Evolutionary conservation across 2,797 vertebrate species (phyloP), one percentile per base, ranked within the genome.

Genomic region (Danio kyathit): DNA sequence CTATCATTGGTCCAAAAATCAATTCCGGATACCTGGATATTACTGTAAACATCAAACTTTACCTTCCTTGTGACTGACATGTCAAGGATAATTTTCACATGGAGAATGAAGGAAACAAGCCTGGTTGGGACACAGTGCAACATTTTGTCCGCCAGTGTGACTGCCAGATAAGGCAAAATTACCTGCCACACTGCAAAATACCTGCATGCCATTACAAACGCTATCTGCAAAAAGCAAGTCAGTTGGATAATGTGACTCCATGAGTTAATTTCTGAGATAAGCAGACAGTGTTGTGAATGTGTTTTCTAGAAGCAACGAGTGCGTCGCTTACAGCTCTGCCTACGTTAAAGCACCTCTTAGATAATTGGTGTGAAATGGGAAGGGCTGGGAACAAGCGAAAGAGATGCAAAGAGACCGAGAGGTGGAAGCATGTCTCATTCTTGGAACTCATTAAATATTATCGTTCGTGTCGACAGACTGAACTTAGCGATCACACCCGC

Each of bases 301-400:
- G 17, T 63, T 56, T 29, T 65, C 11, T 21, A 5, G 71, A 51
- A 14, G 12, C 64, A 73, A 73, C 29, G 59, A 51, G 29, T 19
- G 44, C 4, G 21, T 5, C 74, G 16, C 61, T 73, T 8, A 17
- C 74, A 61, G 63, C 48, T 74, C 60, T 29, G 19, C 46, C 75
- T 60, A 54, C 17, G 59, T 78, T 46, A 66, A 69, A 72, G 52
- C 65, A 74, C 49, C 57, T 77, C 61, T 67, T 44, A 73, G 56
- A 43, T 85, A 85, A 87, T 63, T 85, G 75, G 48, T 83, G 76
- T 80, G 79, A 86, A 87, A 87, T 61, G 46, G 54, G n/a, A 57
- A 80, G 81, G 21, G 54, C 14, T 16, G n/a, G 61, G 43, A 57
- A 66, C 16, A 72, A 64, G 41, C 5, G n/a, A 9, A 16, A 65